These are phyloP conservation scores for Podiceps cristatus DNA, from an alignment of 2,113 vertebrate genomes.

Conservation along the genomic window DNA sequence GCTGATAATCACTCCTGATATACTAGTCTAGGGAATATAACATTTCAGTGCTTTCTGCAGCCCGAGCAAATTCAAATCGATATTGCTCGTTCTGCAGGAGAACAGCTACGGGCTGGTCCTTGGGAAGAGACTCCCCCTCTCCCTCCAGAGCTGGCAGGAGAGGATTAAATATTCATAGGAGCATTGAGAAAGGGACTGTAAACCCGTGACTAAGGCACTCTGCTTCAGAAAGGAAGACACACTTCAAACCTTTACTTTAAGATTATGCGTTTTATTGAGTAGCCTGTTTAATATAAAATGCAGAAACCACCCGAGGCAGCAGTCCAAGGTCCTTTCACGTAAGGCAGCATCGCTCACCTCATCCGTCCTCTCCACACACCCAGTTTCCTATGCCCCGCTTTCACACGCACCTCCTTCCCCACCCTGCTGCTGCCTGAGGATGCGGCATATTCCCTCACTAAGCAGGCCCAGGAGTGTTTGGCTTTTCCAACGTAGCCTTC, in stretches of 20 bases:
- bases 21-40: neutral
- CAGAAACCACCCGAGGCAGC: neutral
- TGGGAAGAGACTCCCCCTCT: neutral
- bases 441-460: neutral
- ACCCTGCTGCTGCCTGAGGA: neutral
- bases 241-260: neutral
- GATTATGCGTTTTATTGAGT: neutral
- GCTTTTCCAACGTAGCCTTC: accelerated
- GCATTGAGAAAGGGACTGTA: neutral
- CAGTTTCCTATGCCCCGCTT: neutral
- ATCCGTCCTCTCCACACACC: neutral
- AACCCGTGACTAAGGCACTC: neutral
- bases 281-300: neutral
- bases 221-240: neutral
- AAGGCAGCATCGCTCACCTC: neutral
- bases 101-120: neutral
- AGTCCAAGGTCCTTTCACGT: neutral
- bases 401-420: accelerated
- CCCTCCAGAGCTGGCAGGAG: neutral
- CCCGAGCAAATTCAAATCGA: neutral
- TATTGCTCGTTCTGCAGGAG: neutral
- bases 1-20: neutral
- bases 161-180: neutral
- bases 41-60: neutral
- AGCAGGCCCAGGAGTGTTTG: neutral